phyloP scores from a whole-genome alignment of 2,888 invertebrate genomes.

The Chromoteleia sp. region DNA sequence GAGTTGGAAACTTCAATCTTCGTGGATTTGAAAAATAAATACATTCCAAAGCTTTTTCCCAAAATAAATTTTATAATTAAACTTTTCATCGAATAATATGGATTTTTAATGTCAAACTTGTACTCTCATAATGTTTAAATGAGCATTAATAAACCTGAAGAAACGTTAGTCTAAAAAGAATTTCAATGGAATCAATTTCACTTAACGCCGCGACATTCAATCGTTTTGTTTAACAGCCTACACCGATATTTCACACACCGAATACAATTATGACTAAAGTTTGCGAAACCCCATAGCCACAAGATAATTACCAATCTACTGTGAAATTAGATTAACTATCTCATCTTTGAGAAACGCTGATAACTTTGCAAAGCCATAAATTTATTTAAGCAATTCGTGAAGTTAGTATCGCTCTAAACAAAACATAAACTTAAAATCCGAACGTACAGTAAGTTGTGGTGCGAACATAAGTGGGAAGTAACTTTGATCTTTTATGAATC shows the following conservation, averaged over 20 bases:
- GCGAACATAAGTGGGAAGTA: background rate
- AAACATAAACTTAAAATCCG: conserved; percentile 45
- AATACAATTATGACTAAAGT: conserved; percentile 62
- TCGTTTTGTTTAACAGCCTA: conserved; percentile 25
- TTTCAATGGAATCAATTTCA: background rate
- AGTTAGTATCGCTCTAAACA: conserved; percentile 55
- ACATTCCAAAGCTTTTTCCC: no score
- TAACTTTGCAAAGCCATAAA: conserved; percentile 60
- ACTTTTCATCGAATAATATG: no score
- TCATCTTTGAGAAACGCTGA: conserved; percentile 62
- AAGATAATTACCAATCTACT: conserved; percentile 65
- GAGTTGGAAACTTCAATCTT: no score
- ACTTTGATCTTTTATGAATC: conserved; percentile 36
- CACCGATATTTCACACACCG: conserved; percentile 31
- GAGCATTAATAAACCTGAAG: no score
- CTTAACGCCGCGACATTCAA: background rate
- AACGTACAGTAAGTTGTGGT: no score
- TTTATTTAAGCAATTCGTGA: conserved; percentile 62
- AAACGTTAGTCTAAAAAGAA: no score
- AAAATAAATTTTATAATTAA: no score
- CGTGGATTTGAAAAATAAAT: no score
- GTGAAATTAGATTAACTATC: conserved; percentile 64
- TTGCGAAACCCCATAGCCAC: conserved; percentile 52
- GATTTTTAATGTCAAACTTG: no score
- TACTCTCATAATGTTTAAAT: no score